Evolutionary conservation across 1,140 invertebrate species (phyloP), one percentile per base, ranked within the genome.

Genomic region (Batillaria attramentaria): DNA sequence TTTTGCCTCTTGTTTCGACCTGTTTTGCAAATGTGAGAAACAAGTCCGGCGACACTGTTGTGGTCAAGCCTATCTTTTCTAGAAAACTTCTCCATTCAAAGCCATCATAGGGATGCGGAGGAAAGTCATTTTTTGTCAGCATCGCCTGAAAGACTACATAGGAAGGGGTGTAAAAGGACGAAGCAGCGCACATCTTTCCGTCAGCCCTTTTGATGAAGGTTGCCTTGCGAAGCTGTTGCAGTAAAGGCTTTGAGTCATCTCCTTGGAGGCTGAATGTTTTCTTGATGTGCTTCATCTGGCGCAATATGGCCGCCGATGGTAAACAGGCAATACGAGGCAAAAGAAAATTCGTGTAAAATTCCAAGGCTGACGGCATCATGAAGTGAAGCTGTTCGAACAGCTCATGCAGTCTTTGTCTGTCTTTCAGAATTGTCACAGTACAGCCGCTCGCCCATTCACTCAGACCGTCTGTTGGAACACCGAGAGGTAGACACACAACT

Each of bases 271-370:
- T 3, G 31, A 70, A 28, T 31, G 0, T 13, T 2, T 46, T 13
- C 33, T 31, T 70, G 68, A 70, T 70, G 68, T 70, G 50, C 28
- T 70, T 31, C 68, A 70, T 70, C 41, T 70, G 68, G n/a, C 13
- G 24, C 31, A 28, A 42, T 31, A 70, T 70, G 68, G 68, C 42
- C 10, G 43, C 68, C 35, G 37, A n/a, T 28, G 68, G 68, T 46
- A 70, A 42, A 28, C 3, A 4, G 43, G 68, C 20, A 43, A 70
- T 43, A 10, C 20, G 28, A 10, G 3, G 68, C 4, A 70, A 31
- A 43, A 70, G 68, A 31, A 46, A 20, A 4, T 4, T 6, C n/a
- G 24, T 13, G 68, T 70, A 70, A 31, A 70, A 70, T 28, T 43
- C 41, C 33, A n/a, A n/a, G 1, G n/a, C 0, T 3, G 28, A 46